Percentiles rank a stretch among this genome's conserved stretches.
phyloP scores from a whole-genome alignment of 2,797 vertebrate genomes.

The Sebastes wilsoni region DNA sequence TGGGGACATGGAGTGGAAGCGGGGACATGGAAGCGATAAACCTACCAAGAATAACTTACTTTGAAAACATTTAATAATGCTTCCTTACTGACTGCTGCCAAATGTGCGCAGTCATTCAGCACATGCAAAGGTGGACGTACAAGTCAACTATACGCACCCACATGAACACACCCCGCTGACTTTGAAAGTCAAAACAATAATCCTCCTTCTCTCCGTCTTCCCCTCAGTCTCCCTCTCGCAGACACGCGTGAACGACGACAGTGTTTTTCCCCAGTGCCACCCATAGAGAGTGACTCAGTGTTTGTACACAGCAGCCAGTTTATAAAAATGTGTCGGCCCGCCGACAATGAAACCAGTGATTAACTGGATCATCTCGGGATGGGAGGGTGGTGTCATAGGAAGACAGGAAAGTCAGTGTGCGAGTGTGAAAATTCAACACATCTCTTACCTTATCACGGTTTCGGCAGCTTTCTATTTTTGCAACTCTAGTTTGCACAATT shows the following conservation, averaged over 20 bases:
- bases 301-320: constrained; percentile 52
- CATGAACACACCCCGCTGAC: constrained; percentile 28
- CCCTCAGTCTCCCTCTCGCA: constrained; percentile 6
- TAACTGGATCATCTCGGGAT: constrained; percentile 47
- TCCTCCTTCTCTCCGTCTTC: neutral
- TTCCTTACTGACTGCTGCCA: neutral
- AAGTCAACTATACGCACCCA: neutral
- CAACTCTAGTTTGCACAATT: neutral
- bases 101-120: constrained; percentile 14
- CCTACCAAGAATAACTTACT: neutral
- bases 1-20: neutral
- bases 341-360: constrained; percentile 69
- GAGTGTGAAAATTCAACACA: constrained; percentile 38
- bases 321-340: constrained; percentile 33
- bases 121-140: constrained; percentile 7
- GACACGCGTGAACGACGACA: constrained; percentile 31
- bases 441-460: constrained; percentile 12
- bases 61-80: neutral
- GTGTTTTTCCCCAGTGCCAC: constrained; percentile 26
- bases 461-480: neutral
- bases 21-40: neutral
- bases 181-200: constrained; percentile 67
- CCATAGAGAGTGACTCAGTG: constrained; percentile 57
- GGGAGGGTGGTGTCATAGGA: constrained; percentile 47
- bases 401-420: constrained; percentile 64